Evolutionary conservation across 2,888 invertebrate species (phyloP).

Genomic region (Adineta ricciae): DNA sequence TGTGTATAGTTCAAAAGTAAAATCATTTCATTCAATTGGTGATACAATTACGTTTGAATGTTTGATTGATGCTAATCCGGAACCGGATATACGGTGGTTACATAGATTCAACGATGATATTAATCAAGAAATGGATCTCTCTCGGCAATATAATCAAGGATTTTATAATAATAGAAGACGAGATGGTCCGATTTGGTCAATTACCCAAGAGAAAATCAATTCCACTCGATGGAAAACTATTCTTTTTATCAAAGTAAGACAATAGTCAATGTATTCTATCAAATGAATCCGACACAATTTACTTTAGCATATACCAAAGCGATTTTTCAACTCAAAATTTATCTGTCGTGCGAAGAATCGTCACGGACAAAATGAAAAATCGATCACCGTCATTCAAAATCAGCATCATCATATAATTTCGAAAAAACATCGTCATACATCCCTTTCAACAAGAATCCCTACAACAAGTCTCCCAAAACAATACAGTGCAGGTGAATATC

Average conservation of each 20-base stretch:
- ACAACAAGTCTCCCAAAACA: neutral
- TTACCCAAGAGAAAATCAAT: constrained; percentile 2
- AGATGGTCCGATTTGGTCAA: neutral
- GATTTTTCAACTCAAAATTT: constrained; percentile 5
- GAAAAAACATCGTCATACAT: neutral
- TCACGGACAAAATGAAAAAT: neutral
- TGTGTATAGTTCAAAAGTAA: neutral
- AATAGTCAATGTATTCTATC: neutral
- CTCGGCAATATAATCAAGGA: neutral
- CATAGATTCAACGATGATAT: neutral
- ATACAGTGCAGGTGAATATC: neutral
- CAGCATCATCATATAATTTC: neutral
- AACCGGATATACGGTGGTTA: constrained; percentile 7
- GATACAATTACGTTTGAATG: constrained; percentile 6
- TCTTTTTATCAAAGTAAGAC: neutral
- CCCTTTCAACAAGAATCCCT: neutral
- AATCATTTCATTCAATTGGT: neutral
- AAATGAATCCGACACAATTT: too few relatives aligned
- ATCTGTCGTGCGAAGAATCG: neutral
- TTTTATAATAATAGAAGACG: neutral
- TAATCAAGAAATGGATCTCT: neutral
- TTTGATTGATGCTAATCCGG: constrained; percentile 17
- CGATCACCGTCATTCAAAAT: neutral
- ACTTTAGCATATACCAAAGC: neutral
- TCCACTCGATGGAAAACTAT: neutral